Conservation (phyloP, 2,888 invertebrate genomes). For the Epsilonema sp. region DNA sequence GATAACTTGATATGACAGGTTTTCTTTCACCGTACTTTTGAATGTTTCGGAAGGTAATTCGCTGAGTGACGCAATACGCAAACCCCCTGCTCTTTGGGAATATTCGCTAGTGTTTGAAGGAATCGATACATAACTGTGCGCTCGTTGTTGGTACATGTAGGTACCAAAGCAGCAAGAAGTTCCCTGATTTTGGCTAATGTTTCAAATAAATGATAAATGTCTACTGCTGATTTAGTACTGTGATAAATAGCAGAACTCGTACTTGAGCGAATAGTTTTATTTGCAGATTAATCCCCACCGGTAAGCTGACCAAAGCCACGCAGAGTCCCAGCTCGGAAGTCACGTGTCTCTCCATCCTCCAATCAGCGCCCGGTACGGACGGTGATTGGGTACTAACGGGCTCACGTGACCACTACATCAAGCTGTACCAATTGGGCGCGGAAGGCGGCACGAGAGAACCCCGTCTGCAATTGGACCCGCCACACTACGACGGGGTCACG, state of each 20-base stretch:
- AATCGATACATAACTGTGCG: too few relatives aligned
- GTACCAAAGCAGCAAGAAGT: not conserved
- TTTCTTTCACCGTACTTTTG: too few relatives aligned
- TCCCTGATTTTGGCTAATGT: too few relatives aligned
- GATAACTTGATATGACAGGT: too few relatives aligned
- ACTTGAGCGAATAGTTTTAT: slow-evolving; percentile 3
- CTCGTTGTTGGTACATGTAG: not conserved
- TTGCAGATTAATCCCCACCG: slow-evolving; percentile 44
- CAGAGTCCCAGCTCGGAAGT: slow-evolving; percentile 4
- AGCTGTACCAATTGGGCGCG: not conserved
- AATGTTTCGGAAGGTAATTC: too few relatives aligned
- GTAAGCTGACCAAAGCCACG: slow-evolving; percentile 39
- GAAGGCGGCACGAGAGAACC: slow-evolving; percentile 28
- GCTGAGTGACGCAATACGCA: too few relatives aligned
- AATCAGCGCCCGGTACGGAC: slow-evolving; percentile 18
- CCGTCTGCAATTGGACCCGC: slow-evolving; percentile 50
- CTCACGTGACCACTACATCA: slow-evolving; percentile 39
- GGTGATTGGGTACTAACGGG: slow-evolving; percentile 53
- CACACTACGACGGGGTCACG: slow-evolving; percentile 72
- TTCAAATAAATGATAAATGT: too few relatives aligned
- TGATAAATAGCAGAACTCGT: not conserved
- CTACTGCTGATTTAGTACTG: too few relatives aligned
- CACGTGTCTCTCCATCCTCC: not conserved
- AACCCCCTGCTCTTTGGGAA: too few relatives aligned
- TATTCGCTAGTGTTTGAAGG: too few relatives aligned